Base-by-base conservation (phyloP, 2,888 invertebrate species). In the Galerucella pusilla region DNA sequence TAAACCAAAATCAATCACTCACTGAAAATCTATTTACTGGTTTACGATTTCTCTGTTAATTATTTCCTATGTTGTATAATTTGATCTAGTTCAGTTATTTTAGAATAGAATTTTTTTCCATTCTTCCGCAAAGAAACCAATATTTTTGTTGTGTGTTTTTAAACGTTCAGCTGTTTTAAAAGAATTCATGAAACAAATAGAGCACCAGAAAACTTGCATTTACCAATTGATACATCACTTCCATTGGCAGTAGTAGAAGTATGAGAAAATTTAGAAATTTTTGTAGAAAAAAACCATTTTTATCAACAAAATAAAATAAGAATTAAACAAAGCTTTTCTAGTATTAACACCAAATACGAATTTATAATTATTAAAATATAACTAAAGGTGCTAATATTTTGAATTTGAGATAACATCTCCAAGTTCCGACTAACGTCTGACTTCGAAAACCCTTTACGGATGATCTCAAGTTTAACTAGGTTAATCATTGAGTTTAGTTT, bases 401-500 rank as follows among this genome's bases (percentile, higher is more conserved):
- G 57, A 16, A 6, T 57, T 57, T 20, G 10, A 20, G 57, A 57
- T 57, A 57, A 5, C 20, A 57, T 57, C 57, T 57, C 4, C n/a
- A 57, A 57, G 57, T 20, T 57, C 57, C 57, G 20, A 16, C 16
- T 16, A 10, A 57, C 16, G 16, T 54, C 54, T 54, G 54, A 54
- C 54, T 54, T 54, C 54, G 54, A 54, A 54, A 12, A n/a, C 49
- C 60, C 25, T 70, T 63, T 63, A 25, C 11, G 63, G 70, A 63
- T 70, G 70, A 70, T 70, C 63, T 46, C 49, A 70, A 70, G 52
- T 70, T 63, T 52, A 70, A 69, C 52, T 70, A 42, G 70, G 70
- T 70, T 70, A 70, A 70, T 70, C 61, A 70, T 70, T 20, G 52
- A 70, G 70, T 70, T 70, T 70, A 70, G 70, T 70, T 70, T 46